Evolutionary conservation across 2,888 invertebrate species (phyloP), one percentile per base, ranked within the genome.

Genomic region (Chalcis sispes): DNA sequence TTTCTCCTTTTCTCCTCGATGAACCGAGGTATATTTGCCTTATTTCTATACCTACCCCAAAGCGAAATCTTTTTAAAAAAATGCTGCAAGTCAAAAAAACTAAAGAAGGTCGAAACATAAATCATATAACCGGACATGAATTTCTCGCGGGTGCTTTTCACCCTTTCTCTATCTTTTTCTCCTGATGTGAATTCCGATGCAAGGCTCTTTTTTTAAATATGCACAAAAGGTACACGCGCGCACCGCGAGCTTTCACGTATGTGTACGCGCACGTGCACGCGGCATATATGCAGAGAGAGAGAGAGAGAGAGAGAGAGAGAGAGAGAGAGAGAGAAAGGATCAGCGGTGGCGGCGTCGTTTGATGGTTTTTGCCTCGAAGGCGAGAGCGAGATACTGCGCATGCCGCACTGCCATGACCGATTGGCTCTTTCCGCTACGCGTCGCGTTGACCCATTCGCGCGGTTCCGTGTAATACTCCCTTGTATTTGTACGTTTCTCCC

Each of bases 331-430:
- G n/a, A n/a, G n/a, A n/a, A n/a, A n/a, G n/a, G n/a, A n/a, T n/a
- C n/a, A n/a, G n/a, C n/a, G 36, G 48, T 23, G 80, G 83, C 85
- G 85, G 85, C 83, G 73, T 82, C 84, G 83, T 85, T 85, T 85
- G 85, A 85, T 83, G 81, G 79, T 85, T 85, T 85, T 85, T 85
- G 83, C 78, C 79, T n/a, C n/a, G 52, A 2, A n/a, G 20, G 8
- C 18, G 32, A 82, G 84, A 25, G 42, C 80, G 82, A 82, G 84
- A 85, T 86, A 85, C 85, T 85, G 80, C 71, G 83, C 85, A 83
- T 85, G 83, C 84, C 84, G 46, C n/a, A n/a, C n/a, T n/a, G 46
- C 3, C 46, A 29, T 15, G 50, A 67, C 72, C 77, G 73, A 72
- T 77, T 72, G 70, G 67, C 50, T 70, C 70, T 61, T 76, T 67